Base-by-base conservation (phyloP, 2,888 invertebrate genomes). In the Drosophila sordidula region DNA sequence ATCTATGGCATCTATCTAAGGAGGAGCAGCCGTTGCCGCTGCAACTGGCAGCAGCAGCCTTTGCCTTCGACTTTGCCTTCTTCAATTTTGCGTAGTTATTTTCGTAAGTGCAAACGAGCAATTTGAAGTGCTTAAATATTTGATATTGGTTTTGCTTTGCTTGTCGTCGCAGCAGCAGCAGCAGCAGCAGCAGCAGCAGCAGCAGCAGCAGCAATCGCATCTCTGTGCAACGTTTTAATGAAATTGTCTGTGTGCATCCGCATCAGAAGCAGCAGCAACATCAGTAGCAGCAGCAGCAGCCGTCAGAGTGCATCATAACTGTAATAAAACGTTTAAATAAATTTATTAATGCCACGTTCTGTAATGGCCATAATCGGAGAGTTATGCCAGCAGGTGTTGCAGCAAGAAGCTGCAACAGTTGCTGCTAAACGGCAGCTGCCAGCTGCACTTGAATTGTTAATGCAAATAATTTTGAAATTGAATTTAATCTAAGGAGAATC, bases 121-220 rank as follows among this genome's bases (percentile, higher is more conserved):
- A 88, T 88, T 84, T 84, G 69, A 86, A 88, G 89, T 80, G 87
- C 75, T 84, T 88, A 84, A 84, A 84, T 84, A 84, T 84, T 84
- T 84, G 87, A 84, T 88, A 86, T 83, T 88, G 83, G 87, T 76
- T 83, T 81, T 78, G 70, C 78, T 77, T 66, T 68, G 78, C 56
- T 58, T 58, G 47, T 55, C 70, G 42, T 42, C 50, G 18, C 50
- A 18, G 9, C 16, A 12, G 6, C 38, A 41, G 11, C 26, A 6
- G 25, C 63, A 50, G 22, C 49, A n/a, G n/a, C 58, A 49, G 36
- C 34, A n/a, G 26, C 29, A 38, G 41, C 56, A 22, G 25, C 44
- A 49, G 55, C 54, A 52, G 38, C 44, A 18, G 26, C 47, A 39
- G 38, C 59, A 39, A 16, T 46, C 18, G 44, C 52, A 67, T 46